Evolutionary conservation across 2,888 invertebrate genomes (phyloP), one percentile per base, ranked within the genome.

Genomic region (Epirrita christyi): DNA sequence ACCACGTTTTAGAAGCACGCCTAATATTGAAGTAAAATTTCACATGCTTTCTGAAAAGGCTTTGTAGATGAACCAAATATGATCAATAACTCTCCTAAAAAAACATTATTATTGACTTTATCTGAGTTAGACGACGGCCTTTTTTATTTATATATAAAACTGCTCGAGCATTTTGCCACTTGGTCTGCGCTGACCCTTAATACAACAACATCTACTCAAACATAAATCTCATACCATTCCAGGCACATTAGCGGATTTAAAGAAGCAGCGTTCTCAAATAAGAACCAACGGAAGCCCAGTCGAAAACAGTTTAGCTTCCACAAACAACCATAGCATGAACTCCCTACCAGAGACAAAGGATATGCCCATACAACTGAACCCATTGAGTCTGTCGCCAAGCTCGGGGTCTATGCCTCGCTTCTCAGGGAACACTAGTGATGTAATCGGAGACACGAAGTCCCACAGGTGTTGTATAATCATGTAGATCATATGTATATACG

Each of bases 211-310:
- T 61, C 60, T 40, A 53, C 60, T 71, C 29, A 41, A 59, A 55
- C 29, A 72, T 59, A 69, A 66, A 69, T 36, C 47, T 52, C 9
- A 37, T 29, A 48, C 34, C 0, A 52, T 91, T 90, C 45, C 88
- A 92, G 94, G 96, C 71, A 98, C 98, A 48, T 93, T 98, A 72
- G 96, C 98, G 51, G 98, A 98, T 87, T 93, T 98, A 83, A 98
- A 98, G 92, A 98, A 98, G 85, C 97, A 98, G 81, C 93, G 98
- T 65, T 95, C 97, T 63, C 96, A 96, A 75, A 96, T 96, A 72
- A 93, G 97, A 72, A 93, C 89, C 2, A 95, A 95, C 78, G 94
- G 94, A 54, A 93, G 92, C 64, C 93, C 93, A 0, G 88, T 90
- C 2, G 92, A 92, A 66, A 90, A 77, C 61, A 88, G 86, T 75